Evolutionary conservation across 2,797 vertebrate species (phyloP).

Genomic region (Chaunax sp.): DNA sequence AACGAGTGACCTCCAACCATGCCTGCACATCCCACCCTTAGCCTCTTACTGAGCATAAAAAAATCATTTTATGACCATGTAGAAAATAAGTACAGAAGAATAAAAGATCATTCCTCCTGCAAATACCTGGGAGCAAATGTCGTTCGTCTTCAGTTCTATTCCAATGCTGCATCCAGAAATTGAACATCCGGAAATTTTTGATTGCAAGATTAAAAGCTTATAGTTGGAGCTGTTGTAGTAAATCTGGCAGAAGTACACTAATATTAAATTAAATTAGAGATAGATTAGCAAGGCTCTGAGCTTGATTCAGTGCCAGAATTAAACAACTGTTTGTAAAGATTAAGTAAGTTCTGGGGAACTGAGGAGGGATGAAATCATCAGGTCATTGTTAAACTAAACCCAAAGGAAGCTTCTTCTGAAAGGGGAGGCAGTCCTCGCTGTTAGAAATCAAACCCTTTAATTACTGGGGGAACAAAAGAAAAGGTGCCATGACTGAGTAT

Average conservation of each 20-base stretch:
- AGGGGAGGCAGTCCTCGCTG: not conserved
- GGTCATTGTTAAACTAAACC: constrained; percentile 34
- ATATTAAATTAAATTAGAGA: constrained; percentile 21
- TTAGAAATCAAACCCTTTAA: not conserved
- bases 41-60: constrained; percentile 47
- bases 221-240: constrained; percentile 10
- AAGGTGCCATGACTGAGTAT: constrained; percentile 34
- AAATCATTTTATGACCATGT: constrained; percentile 43
- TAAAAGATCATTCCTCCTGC: constrained; percentile 9
- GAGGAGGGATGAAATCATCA: constrained; percentile 35
- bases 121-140: constrained; percentile 16
- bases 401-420: constrained; percentile 25
- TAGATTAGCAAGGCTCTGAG: constrained; percentile 22
- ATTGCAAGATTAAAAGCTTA: constrained; percentile 15
- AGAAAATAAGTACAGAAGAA: constrained; percentile 32
- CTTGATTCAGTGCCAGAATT: constrained; percentile 20
- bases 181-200: constrained; percentile 18
- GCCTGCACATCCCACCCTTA: constrained; percentile 9
- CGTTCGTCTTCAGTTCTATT: constrained; percentile 20
- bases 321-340: constrained; percentile 38
- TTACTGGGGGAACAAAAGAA: constrained; percentile 26
- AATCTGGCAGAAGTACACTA: constrained; percentile 7
- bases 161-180: not conserved
- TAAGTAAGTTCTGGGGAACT: constrained; percentile 6
- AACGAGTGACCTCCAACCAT: constrained; percentile 31